phyloP scores from a whole-genome alignment of 2,888 invertebrate species.

The Brenthis hecate region DNA sequence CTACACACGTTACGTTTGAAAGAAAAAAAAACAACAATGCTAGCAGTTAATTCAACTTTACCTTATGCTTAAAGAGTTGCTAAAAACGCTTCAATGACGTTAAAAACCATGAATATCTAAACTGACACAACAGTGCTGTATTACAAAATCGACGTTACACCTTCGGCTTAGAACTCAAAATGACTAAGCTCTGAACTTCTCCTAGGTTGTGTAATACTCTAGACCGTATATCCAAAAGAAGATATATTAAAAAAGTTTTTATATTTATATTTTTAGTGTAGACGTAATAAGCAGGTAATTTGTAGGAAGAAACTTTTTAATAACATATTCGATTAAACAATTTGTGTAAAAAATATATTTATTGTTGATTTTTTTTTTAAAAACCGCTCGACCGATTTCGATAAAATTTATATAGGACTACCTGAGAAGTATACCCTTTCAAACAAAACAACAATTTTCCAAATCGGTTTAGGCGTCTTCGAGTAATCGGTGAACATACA shows the following conservation, averaged over 20 bases:
- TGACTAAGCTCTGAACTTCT: not conserved
- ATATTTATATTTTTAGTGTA: too few relatives aligned
- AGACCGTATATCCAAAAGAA: constrained; percentile 44
- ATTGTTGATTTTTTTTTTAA: too few relatives aligned
- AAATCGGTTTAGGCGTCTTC: too few relatives aligned
- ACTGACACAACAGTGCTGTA: not conserved
- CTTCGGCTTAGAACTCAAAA: not conserved
- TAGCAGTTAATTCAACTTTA: constrained; percentile 53
- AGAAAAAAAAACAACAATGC: constrained; percentile 41
- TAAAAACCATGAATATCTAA: constrained; percentile 41
- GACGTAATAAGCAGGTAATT: too few relatives aligned
- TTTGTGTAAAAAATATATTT: too few relatives aligned
- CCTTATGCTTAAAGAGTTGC: constrained; percentile 25
- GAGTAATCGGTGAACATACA: too few relatives aligned
- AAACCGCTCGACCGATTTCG: too few relatives aligned
- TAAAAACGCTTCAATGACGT: constrained; percentile 40
- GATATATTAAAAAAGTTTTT: constrained; percentile 4
- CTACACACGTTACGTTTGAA: constrained; percentile 38
- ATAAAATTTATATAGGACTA: too few relatives aligned
- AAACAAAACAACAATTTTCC: too few relatives aligned
- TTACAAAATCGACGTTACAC: not conserved
- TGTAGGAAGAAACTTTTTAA: too few relatives aligned
- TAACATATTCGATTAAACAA: too few relatives aligned
- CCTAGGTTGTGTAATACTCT: not conserved
- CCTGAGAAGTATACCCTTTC: too few relatives aligned